Evolutionary conservation across 2,113 vertebrate genomes (phyloP), one percentile per base, ranked within the genome.

Genomic region (Capricornis sumatraensis): DNA sequence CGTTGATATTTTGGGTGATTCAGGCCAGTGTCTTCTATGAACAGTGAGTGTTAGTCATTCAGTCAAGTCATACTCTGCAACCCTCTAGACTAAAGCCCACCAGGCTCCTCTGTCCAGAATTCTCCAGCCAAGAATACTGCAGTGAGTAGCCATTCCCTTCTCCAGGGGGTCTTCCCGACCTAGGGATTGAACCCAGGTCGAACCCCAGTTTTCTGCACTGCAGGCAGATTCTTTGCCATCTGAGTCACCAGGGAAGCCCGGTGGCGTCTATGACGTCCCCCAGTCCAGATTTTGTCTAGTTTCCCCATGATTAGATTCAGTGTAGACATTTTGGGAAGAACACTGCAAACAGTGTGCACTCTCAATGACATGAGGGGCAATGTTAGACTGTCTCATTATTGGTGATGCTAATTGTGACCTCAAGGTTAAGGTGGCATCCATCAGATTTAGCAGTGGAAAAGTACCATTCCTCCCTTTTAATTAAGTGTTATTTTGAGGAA

Each of bases 1-100:
- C 50, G 71, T 23, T 62, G 11, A n/a, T 87, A 85, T 67, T 91
- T 96, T 96, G 92, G n/a, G 95, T 93, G 79, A 91, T 52, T 87
- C 28, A 87, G 36, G 33, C 21, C 40, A 62, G 14, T 10, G 52
- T 55, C 81, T 55, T 9, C 6, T 55, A 27, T 43, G 71, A 76
- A 76, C 36, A 43, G 12, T 43, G 4, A 27, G 23, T 27, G 71
- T 7, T 76, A 27, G 71, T 76, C 36, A 14, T 27, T 27, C 23
- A 25, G 40, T 76, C 12, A 27, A 43, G 40, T 76, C 23, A 43
- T 40, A 76, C 71, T 43, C 71, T 43, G 71, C 36, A 27, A 13
- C 23, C 23, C 71, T 40, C 4, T 76, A 40, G 71, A 76, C 71
- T 27, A 6, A 43, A 76, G 40, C 71, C 36, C 23, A 13, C 71